Base-by-base conservation (phyloP, 2,888 invertebrate genomes). In the Sminthurinus aureus region DNA sequence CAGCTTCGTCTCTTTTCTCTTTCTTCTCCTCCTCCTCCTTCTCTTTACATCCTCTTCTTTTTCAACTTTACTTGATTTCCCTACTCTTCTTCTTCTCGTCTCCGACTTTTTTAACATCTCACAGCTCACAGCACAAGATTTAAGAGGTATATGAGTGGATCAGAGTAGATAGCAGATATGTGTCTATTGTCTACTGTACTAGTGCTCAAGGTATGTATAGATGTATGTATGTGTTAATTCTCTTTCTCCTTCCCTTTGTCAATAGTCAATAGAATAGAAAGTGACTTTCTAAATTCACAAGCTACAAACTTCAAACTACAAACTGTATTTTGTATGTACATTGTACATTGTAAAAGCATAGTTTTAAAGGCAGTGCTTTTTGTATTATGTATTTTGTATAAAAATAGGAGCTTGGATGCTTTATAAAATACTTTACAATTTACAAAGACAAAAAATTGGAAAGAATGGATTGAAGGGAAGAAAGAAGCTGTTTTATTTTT, bases 341-440 rank as follows among this genome's bases (percentile, higher is more conserved):
- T n/a, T n/a, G n/a, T n/a, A n/a, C n/a, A 38, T 1, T 38, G 6
- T 38, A 4, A 1, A 38, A 38, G 38, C 6, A 38, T 38, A 58
- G 58, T 58, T 58, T 58, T 18, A 38, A 75, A 20, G 75, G 51
- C 20, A 75, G 0, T 22, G 75, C 38, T 79, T 79, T 78, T 79
- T 64, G 26, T 79, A 79, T 79, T 79, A 78, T n/a, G 6, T 38
- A 6, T 1, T 38, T 4, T 38, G 38, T 38, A 38, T 38, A 38
- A 38, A 38, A 38, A 38, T 38, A 38, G 6, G 38, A 38, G 38
- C 1, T 4, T 38, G 38, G 38, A n/a, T n/a, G n/a, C n/a, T n/a
- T n/a, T n/a, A n/a, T n/a, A n/a, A 38, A 38, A 38, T 38, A 38
- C 38, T 38, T 38, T 38, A 38, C 38, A 38, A 38, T 38, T 38